These are phyloP conservation scores for Dascyllus trimaculatus DNA, from an alignment of 2,113 vertebrate species.

Conservation along the genomic window DNA sequence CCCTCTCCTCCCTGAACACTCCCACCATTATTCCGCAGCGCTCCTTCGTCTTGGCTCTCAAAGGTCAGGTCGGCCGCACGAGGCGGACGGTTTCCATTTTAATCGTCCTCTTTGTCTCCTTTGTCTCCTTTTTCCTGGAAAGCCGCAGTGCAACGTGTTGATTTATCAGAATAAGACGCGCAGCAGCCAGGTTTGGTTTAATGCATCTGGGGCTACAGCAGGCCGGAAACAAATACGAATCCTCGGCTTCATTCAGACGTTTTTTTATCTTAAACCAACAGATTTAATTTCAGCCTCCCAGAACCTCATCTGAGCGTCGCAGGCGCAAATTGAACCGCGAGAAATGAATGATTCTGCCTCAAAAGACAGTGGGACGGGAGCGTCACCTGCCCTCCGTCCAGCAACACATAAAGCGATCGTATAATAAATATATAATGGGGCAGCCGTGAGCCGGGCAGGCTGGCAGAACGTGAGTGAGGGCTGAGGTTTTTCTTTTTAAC, in stretches of 20 bases:
- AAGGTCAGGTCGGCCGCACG: conserved; percentile 56
- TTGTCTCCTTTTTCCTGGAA: too few relatives aligned
- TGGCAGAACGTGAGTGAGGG: conserved; percentile 54
- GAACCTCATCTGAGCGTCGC: conserved; percentile 4
- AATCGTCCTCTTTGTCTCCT: conserved; percentile 30
- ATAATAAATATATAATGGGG: conserved; percentile 70
- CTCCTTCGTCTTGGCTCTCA: conserved; percentile 20
- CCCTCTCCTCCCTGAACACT: conserved; percentile 23
- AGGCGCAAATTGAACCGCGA: not conserved
- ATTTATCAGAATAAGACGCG: conserved; percentile 4
- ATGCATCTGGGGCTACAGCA: not conserved
- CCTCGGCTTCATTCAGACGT: not conserved
- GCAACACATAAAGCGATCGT: conserved; percentile 33
- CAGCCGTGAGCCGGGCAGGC: conserved; percentile 45
- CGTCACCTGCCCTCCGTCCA: conserved; percentile 40
- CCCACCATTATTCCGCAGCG: conserved; percentile 38
- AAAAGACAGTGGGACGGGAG: conserved; percentile 9
- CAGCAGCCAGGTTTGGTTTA: not conserved
- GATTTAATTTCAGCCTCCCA: conserved; percentile 10
- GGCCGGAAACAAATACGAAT: not conserved
- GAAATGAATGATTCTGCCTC: not conserved
- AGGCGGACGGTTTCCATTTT: conserved; percentile 17
- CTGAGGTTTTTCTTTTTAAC: conserved; percentile 62
- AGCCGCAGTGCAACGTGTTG: not conserved
- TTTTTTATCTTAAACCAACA: conserved; percentile 39